A percentile compares a stretch with the other conserved stretches of the same genome.
phyloP scores from a whole-genome alignment of 2,113 vertebrate genomes.

The Orthonyx spaldingii region DNA sequence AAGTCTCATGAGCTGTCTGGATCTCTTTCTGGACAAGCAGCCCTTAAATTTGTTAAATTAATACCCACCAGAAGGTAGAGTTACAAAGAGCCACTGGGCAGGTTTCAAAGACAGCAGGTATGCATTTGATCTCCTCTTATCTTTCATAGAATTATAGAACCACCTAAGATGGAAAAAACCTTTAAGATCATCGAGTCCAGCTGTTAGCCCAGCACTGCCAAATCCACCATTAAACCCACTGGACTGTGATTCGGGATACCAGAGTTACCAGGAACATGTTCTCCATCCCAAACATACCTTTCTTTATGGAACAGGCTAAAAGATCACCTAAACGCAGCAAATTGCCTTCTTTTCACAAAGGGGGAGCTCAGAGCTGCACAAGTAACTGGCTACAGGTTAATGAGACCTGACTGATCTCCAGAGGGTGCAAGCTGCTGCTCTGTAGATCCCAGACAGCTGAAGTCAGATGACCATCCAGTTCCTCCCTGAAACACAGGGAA shows the following conservation, averaged over 20 bases:
- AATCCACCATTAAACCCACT: not conserved
- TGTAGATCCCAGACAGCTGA: conserved; percentile 2
- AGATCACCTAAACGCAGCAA: not conserved
- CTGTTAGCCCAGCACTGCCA: not conserved
- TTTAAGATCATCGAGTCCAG: not conserved
- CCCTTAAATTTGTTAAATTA: not conserved
- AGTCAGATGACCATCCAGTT: not conserved
- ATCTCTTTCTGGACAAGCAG: not conserved
- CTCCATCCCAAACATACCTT: not conserved
- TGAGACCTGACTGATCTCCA: conserved; percentile 46
- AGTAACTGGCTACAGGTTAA: conserved; percentile 41
- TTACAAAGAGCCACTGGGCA: not conserved
- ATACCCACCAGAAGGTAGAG: not conserved
- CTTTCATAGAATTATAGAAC: not conserved
- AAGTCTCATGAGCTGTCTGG: not conserved
- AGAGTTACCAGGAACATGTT: not conserved
- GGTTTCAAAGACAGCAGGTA: not conserved
- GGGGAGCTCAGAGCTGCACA: not conserved
- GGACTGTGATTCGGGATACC: not conserved
- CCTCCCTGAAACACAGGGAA: not conserved
- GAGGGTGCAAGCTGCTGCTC: conserved; percentile 32
- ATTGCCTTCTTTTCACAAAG: not conserved
- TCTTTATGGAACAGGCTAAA: not conserved
- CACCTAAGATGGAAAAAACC: not conserved
- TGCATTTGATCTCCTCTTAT: not conserved